These are phyloP conservation scores for Amphiduros pacificus DNA, from an alignment of 2,888 invertebrate species.

Conservation along the genomic window DNA sequence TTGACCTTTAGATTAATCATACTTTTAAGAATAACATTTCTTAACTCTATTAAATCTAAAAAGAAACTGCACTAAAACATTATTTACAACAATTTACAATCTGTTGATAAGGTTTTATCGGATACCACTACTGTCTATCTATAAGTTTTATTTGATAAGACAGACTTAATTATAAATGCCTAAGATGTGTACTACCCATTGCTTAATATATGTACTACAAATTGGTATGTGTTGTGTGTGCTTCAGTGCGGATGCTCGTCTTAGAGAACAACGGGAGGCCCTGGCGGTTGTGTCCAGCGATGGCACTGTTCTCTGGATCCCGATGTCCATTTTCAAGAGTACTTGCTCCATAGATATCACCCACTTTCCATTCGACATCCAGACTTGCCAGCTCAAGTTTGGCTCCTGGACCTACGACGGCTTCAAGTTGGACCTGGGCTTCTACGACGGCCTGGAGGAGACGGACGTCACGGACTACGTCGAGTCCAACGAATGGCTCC, in stretches of 20 bases:
- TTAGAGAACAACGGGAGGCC: slow-evolving; percentile 54
- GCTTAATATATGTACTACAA: too few species aligned
- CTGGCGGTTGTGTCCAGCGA: slow-evolving; percentile 41
- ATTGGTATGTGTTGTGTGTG: too few species aligned
- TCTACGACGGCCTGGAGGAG: slow-evolving; percentile 20
- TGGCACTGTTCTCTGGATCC: slow-evolving; percentile 47
- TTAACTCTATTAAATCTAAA: too few species aligned
- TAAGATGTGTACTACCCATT: too few species aligned
- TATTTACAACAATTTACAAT: too few species aligned
- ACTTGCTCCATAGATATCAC: slow-evolving; percentile 56
- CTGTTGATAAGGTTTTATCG: too few species aligned
- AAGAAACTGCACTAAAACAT: too few species aligned
- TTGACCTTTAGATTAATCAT: too few species aligned
- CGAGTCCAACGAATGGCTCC: slow-evolving; percentile 56
- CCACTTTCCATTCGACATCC: slow-evolving; percentile 58
- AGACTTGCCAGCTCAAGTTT: slow-evolving; percentile 56
- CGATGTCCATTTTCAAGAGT: slow-evolving; percentile 56
- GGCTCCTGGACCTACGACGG: slow-evolving; percentile 58
- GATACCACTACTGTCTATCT: too few species aligned
- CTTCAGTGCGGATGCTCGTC: slow-evolving; percentile 55
- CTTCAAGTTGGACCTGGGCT: slow-evolving; percentile 31
- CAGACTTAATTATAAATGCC: too few species aligned
- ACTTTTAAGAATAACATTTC: too few species aligned
- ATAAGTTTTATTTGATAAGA: too few species aligned
- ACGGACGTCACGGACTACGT: slow-evolving; percentile 45